A percentile compares a stretch with the other conserved stretches of the same genome.
phyloP scores from a whole-genome alignment of 1,140 invertebrate species.

The Cardiocondyla obscurior region DNA sequence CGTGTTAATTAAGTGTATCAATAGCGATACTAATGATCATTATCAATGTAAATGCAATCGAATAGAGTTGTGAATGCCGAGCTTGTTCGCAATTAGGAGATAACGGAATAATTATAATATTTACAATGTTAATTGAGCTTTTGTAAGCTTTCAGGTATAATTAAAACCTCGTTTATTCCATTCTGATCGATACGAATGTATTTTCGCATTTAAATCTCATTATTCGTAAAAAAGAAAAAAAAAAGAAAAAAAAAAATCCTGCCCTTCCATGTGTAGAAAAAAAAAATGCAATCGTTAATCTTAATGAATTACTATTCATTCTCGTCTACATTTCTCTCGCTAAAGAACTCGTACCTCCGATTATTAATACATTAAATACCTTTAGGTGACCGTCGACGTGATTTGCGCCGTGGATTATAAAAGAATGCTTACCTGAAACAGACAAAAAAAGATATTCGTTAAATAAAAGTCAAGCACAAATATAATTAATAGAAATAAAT shows the following conservation, averaged over 20 bases:
- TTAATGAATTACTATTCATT: slow-evolving; percentile 17
- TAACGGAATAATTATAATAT: slow-evolving; percentile 15
- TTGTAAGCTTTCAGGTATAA: background rate
- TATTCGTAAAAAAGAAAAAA: background rate
- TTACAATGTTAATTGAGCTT: slow-evolving; percentile 33
- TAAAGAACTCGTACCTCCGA: background rate
- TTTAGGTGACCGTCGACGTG: background rate
- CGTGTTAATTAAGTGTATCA: slow-evolving; percentile 46
- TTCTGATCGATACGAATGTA: slow-evolving; percentile 6
- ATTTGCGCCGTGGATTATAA: background rate
- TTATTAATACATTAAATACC: background rate
- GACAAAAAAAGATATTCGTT: slow-evolving; percentile 17
- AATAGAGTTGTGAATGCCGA: slow-evolving; percentile 20
- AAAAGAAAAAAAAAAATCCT: too few species aligned
- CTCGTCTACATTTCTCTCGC: background rate
- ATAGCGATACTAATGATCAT: slow-evolving; percentile 42
- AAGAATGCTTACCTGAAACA: slow-evolving; percentile 62
- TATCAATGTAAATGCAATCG: slow-evolving; percentile 23
- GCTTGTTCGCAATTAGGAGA: slow-evolving; percentile 39
- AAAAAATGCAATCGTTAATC: background rate
- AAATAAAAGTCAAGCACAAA: background rate
- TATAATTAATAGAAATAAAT: background rate
- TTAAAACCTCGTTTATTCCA: slow-evolving; percentile 35
- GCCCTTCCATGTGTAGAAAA: background rate
- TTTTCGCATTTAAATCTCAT: background rate